Base-by-base conservation (phyloP, 30 jellyfish, hydroid and myxozoan species). In the Clytia hemisphaerica region DNA sequence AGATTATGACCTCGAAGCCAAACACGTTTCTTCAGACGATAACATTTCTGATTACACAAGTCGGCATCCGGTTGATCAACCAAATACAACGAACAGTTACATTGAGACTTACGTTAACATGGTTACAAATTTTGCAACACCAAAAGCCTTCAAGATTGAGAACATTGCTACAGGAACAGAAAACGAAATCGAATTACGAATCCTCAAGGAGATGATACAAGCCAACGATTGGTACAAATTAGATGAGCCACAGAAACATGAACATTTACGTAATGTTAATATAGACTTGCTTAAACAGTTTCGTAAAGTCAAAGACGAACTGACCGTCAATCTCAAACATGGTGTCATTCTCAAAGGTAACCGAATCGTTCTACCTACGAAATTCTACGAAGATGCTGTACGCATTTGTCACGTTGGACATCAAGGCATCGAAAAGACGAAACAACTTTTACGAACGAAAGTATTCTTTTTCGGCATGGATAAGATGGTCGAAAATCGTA, bases 91-190 rank as follows among this genome's bases (percentile, higher is more conserved):
- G n/a, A n/a, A n/a, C n/a, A n/a, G n/a, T n/a, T n/a, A n/a, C n/a
- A n/a, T n/a, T n/a, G n/a, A n/a, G n/a, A n/a, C n/a, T n/a, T n/a
- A n/a, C n/a, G n/a, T n/a, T n/a, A n/a, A n/a, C n/a, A n/a, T n/a
- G n/a, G n/a, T n/a, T n/a, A n/a, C n/a, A n/a, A n/a, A n/a, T 57
- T 33, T 57, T 57, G 71, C 71, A 18, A 57, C 71, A 57, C 71
- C 71, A 14, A 57, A 57, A 2, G 38, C 59, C 22, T 57, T 57
- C 14, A 28, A n/a, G 28, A 57, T 57, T 40, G 71, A 57, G 31
- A 40, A 57, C 60, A 57, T 57, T 33, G 58, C 71, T 57, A 16
- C 71, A 22, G 71, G 28, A 33, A 57, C 71, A 35, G 45, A 57
- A 28, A 31, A 6, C 24, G 46, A n/a, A 57, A 57, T n/a, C 71